A percentile compares a stretch with the other conserved stretches of the same genome.
phyloP scores from a whole-genome alignment of 2,888 invertebrate species.

The Drosophila melanosoma region DNA sequence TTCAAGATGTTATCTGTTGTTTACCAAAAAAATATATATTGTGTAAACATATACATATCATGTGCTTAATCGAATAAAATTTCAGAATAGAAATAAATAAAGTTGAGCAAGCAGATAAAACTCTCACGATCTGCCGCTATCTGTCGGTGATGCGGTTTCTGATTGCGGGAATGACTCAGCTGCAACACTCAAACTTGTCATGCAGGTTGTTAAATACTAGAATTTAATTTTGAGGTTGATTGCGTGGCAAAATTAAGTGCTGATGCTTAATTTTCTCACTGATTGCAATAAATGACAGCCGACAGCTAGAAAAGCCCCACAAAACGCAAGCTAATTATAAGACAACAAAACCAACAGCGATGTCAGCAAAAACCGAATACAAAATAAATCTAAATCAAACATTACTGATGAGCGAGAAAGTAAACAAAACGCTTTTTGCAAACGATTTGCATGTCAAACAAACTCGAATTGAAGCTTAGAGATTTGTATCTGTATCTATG shows the following conservation, averaged over 20 bases:
- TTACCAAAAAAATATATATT: not conserved
- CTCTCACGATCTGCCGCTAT: constrained; percentile 67
- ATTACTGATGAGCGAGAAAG: constrained; percentile 38
- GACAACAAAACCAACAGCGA: constrained; percentile 21
- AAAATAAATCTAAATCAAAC: constrained; percentile 70
- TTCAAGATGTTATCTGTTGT: not conserved
- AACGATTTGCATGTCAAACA: constrained; percentile 76
- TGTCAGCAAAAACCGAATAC: constrained; percentile 20
- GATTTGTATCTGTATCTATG: constrained; percentile 45
- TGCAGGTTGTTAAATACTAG: constrained; percentile 48
- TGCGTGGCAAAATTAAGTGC: constrained; percentile 50
- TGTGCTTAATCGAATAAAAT: constrained; percentile 4
- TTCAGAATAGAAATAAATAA: constrained; percentile 19
- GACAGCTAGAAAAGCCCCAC: constrained; percentile 34
- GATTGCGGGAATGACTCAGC: constrained; percentile 63
- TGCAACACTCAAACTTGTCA: constrained; percentile 49
- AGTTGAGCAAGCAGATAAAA: constrained; percentile 45
- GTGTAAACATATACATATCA: not conserved
- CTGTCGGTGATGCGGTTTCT: constrained; percentile 35
- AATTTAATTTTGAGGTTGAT: constrained; percentile 66
- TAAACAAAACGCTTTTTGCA: constrained; percentile 49
- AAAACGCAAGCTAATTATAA: constrained; percentile 65
- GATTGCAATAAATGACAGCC: constrained; percentile 72
- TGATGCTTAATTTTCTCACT: constrained; percentile 67
- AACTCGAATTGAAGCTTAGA: constrained; percentile 34